Evolutionary conservation across 2,888 invertebrate genomes (phyloP).

Genomic region (Lycocerus yunnanus): DNA sequence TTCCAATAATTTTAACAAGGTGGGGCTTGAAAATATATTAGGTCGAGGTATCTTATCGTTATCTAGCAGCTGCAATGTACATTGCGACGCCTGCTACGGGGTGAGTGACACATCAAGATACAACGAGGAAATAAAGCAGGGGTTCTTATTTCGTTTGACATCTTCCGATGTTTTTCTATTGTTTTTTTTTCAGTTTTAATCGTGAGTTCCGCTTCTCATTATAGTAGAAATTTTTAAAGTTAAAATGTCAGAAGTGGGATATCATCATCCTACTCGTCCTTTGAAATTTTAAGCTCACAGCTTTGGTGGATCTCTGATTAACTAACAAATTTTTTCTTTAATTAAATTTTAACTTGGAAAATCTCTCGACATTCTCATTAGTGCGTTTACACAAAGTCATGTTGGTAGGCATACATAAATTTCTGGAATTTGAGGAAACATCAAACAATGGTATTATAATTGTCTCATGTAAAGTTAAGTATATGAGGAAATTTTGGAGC

Average conservation of each 20-base stretch:
- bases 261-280: constrained; percentile 23
- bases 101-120: constrained; percentile 23
- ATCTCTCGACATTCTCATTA: background rate
- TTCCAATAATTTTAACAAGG: background rate
- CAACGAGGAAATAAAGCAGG: constrained; percentile 20
- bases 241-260: constrained; percentile 15
- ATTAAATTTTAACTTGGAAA: background rate
- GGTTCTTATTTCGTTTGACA: constrained; percentile 17
- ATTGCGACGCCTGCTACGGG: constrained; percentile 17
- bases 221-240: constrained; percentile 14
- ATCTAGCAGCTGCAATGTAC: constrained; percentile 13
- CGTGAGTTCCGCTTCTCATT: constrained; percentile 34
- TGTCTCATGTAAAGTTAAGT: constrained; percentile 17
- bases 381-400: background rate
- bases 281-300: constrained; percentile 8
- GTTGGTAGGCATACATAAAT: background rate
- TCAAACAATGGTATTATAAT: constrained; percentile 11
- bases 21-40: background rate
- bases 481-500: constrained; percentile 24
- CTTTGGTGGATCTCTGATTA: constrained; percentile 10
- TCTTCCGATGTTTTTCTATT: constrained; percentile 26
- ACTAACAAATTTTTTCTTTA: background rate
- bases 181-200: constrained; percentile 30
- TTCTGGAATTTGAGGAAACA: constrained; percentile 4
- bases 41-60: background rate